Evolutionary conservation across 2,888 invertebrate genomes (phyloP), one percentile per base, ranked within the genome.

Genomic region (Phalangium opilio): DNA sequence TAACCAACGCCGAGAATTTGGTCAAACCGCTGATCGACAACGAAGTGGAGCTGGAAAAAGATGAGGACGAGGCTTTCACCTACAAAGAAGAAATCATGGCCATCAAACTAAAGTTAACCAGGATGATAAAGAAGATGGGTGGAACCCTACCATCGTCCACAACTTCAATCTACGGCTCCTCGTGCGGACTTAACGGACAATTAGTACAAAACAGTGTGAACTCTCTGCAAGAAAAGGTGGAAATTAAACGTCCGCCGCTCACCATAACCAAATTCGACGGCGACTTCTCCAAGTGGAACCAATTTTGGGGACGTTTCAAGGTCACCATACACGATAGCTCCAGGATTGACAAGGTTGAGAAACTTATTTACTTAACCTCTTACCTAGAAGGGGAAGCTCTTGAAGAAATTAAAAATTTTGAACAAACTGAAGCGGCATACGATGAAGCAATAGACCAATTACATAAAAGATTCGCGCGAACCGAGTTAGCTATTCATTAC

Each of bases 281-380:
- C 2, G 21, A 47, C 27, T 42, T 32, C 32, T 17, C 18, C 18
- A 1, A 47, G 8, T 42, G 19, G 19, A 21, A 21, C 14, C 41
- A 46, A 20, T 46, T 46, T 34, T 46, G 35, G 35, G 20, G 41
- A 34, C 41, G 35, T 14, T 33, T 41, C 12, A 41, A 46, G 20
- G 35, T 46, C 11, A 20, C 46, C 14, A 19, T 46, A 10, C 41
- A 46, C 32, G 35, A 41, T 10, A 41, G 41, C 21, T 12, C n/a
- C 10, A 27, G 27, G 8, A 12, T 39, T 12, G 32, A 5, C 10
- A 45, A 45, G 32, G 39, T 27, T 17, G 38, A 45, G 32, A 45
- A 46, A 20, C 41, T 46, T 32, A n/a, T 20, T 18, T 42, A 42
- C 36, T n/a, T 47, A 20, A 42, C n/a, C n/a, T 36, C 41, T 14